Percentiles rank a stretch among this genome's conserved stretches.
phyloP scores from a whole-genome alignment of 2,888 invertebrate genomes.

The Boloria selene region DNA sequence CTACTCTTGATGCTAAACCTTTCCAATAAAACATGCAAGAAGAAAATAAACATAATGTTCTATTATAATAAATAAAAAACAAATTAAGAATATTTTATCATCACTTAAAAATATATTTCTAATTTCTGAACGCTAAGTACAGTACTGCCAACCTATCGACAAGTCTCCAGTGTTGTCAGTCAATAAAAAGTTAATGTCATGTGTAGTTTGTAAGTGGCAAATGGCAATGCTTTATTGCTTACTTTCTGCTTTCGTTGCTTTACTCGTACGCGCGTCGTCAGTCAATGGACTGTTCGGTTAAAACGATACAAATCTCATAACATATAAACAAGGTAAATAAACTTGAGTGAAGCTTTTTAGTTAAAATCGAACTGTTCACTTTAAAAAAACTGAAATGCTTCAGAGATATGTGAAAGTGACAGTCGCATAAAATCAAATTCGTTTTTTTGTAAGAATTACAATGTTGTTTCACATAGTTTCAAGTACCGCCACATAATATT shows the following conservation, averaged over 20 bases:
- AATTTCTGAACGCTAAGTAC: constrained; percentile 54
- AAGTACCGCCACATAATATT: constrained; percentile 65
- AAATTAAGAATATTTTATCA: too few relatives aligned
- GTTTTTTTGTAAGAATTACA: constrained; percentile 67
- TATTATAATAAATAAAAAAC: too few relatives aligned
- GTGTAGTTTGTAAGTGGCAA: constrained; percentile 53
- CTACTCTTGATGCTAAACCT: too few relatives aligned
- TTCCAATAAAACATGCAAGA: too few relatives aligned
- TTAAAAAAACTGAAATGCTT: constrained; percentile 56
- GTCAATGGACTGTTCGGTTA: constrained; percentile 66
- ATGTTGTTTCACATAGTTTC: constrained; percentile 71
- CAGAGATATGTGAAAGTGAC: constrained; percentile 75
- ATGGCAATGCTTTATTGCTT: constrained; percentile 57
- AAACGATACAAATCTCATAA: constrained; percentile 58
- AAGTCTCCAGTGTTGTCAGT: constrained; percentile 53
- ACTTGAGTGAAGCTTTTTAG: constrained; percentile 29
- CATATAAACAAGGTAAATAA: constrained; percentile 56
- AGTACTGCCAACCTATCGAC: constrained; percentile 50
- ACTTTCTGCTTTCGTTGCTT: constrained; percentile 74
- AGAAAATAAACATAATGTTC: too few relatives aligned
- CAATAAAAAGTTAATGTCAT: constrained; percentile 62
- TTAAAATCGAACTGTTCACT: constrained; percentile 41
- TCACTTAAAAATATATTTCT: constrained; percentile 17
- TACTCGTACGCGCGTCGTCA: constrained; percentile 70
- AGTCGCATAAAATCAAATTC: constrained; percentile 63